Base-by-base conservation (phyloP, 1,140 invertebrate genomes). In the Diplogasteroides magnus region DNA sequence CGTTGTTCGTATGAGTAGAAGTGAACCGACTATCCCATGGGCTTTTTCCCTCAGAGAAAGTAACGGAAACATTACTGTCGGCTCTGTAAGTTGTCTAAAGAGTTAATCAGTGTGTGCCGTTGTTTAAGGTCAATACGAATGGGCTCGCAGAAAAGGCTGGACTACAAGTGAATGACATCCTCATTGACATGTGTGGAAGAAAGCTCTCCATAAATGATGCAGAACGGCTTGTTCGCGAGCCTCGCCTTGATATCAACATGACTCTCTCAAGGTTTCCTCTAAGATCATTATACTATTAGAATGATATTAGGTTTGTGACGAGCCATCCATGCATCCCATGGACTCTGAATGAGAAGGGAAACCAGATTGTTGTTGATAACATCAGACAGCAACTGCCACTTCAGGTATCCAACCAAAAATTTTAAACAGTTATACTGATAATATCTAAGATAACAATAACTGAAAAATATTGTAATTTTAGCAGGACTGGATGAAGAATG, bases 291-390 rank as follows among this genome's bases (percentile, higher is more conserved):
- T n/a, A 14, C 6, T 62, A 62, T 23, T 61, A 13, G 32, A 15
- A 26, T 23, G 31, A 31, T 64, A 71, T 31, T 56, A 74, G 73
- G 64, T 73, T 63, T 25, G 73, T 74, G 28, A 73, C 69, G 29
- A 67, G 59, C 2, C 69, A 68, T 26, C 66, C 64, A 14, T 60
- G 59, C 14, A 59, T 74, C 6, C 73, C 73, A 29, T 74, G 73
- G 73, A 74, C 69, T 2, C 65, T 74, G 2, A 74, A 61, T 31
- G 73, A 74, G 57, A 73, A 74, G 56, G 73, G 72, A 48, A 74
- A 72, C 61, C 68, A 74, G 32, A 67, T 74, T 31, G 73, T 74
- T 31, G 73, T 74, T 0, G 69, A 72, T 26, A 48, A 71, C 13
- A 68, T 74, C 23, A 61, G 61, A n/a, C n/a, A n/a, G n/a, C n/a